Conservation (phyloP, 2,113 vertebrate genomes). For the Todiramphus saurophagus region DNA sequence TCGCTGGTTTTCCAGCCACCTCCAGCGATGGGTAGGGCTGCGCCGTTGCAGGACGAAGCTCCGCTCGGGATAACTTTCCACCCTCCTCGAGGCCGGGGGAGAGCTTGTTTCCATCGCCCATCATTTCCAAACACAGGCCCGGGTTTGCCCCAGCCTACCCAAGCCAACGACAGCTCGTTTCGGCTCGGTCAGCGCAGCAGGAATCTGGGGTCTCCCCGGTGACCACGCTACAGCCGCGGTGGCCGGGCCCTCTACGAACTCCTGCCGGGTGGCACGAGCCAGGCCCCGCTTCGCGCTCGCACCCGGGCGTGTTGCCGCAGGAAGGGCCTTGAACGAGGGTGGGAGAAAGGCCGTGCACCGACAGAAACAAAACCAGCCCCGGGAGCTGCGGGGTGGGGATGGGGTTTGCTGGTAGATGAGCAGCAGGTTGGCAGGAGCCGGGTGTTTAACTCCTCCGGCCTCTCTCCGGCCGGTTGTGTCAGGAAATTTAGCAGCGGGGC, state of each 20-base stretch:
- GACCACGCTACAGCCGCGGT: background rate
- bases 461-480: fast-evolving
- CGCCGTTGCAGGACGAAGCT: fast-evolving
- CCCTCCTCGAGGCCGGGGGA: background rate
- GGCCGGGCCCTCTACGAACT: background rate
- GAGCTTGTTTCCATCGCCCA: background rate
- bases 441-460: background rate
- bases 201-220: fast-evolving
- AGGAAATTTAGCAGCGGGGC: background rate
- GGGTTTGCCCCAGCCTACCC: background rate
- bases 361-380: background rate
- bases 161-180: fast-evolving
- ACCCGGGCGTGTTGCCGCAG: background rate
- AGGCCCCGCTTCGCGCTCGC: background rate
- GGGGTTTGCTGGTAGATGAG: background rate
- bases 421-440: fast-evolving
- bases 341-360: fast-evolving
- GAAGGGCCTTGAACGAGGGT: background rate
- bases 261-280: background rate
- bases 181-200: background rate
- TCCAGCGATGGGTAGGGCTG: fast-evolving
- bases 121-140: background rate
- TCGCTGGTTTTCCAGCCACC: background rate
- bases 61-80: background rate
- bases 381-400: background rate